Evolutionary conservation across 2,888 invertebrate species (phyloP).

Genomic region (Marronus borbonicus): DNA sequence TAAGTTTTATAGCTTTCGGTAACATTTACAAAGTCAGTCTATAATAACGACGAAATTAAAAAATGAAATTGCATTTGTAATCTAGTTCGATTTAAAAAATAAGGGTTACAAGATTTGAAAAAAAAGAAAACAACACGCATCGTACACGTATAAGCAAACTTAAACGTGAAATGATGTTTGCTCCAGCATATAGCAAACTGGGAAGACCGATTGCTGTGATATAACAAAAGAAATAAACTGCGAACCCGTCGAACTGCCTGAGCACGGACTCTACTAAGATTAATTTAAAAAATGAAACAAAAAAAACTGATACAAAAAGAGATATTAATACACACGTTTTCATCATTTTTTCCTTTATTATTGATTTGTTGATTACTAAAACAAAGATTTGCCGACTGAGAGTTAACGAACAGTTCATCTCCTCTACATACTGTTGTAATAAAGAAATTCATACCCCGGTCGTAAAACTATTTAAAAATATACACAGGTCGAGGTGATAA

Average conservation of each 20-base stretch:
- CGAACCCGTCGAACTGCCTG: constrained; percentile 60
- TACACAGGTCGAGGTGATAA: constrained; percentile 54
- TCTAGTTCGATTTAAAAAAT: constrained; percentile 1
- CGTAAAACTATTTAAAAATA: constrained; percentile 53
- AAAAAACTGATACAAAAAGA: constrained; percentile 51
- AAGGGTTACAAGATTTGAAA: background rate
- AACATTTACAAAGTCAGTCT: constrained; percentile 39
- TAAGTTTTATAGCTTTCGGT: constrained; percentile 40
- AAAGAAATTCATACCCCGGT: constrained; percentile 52
- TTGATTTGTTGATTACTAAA: constrained; percentile 39
- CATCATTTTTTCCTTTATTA: constrained; percentile 43
- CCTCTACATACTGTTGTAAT: constrained; percentile 32
- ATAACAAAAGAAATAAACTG: constrained; percentile 50
- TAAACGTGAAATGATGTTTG: constrained; percentile 43
- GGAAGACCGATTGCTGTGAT: constrained; percentile 47
- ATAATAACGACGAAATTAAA: constrained; percentile 15
- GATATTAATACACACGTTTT: constrained; percentile 55
- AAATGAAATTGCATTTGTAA: constrained; percentile 5
- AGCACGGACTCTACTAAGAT: constrained; percentile 57
- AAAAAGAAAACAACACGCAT: background rate
- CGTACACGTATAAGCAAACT: constrained; percentile 13
- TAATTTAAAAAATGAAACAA: constrained; percentile 51
- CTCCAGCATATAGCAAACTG: constrained; percentile 28
- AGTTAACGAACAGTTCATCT: constrained; percentile 45
- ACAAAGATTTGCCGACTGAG: constrained; percentile 57